Conservation (phyloP, 2,797 vertebrate species). For the Acrossocheilus wenchowensis region DNA sequence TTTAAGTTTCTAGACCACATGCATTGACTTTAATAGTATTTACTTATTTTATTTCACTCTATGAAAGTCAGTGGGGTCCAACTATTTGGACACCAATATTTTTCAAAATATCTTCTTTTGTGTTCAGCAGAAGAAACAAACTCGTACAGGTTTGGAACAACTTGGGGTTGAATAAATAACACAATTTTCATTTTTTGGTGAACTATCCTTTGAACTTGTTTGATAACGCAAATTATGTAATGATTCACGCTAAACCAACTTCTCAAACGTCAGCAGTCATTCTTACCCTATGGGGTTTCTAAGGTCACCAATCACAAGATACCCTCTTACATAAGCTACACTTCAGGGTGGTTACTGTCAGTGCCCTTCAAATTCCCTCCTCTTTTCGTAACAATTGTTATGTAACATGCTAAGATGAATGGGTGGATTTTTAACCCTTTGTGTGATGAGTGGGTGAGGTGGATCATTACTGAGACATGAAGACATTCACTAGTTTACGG, state of each 20-base stretch:
- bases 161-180: too few relatives aligned
- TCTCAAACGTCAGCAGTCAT: neutral
- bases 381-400: neutral
- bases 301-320: neutral
- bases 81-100: too few relatives aligned
- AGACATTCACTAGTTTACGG: neutral
- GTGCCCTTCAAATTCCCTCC: neutral
- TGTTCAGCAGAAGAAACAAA: too few relatives aligned
- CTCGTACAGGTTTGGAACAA: too few relatives aligned
- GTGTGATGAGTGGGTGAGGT: neutral
- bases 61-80: neutral
- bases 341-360: slow-evolving; percentile 14
- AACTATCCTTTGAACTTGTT: neutral
- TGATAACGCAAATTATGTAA: neutral
- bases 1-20: neutral
- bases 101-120: too few relatives aligned
- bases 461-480: neutral
- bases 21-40: neutral
- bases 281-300: neutral
- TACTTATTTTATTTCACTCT: neutral
- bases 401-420: neutral
- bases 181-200: too few relatives aligned
- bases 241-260: neutral
- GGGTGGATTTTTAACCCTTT: neutral
- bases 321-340: slow-evolving; percentile 18